Base-by-base conservation (phyloP, 2,113 vertebrate genomes). In the Dasypus novemcinctus region DNA sequence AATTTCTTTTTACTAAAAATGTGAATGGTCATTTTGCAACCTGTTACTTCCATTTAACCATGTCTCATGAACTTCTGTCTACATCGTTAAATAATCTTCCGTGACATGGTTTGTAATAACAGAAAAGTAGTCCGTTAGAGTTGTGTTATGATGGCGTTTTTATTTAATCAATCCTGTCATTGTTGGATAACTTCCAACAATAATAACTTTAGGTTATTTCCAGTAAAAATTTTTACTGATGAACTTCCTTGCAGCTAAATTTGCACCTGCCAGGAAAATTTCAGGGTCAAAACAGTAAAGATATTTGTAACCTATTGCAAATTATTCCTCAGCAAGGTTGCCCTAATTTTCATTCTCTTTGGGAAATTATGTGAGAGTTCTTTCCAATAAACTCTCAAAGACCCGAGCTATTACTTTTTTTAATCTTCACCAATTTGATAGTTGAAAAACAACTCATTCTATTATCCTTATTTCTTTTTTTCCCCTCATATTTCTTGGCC, bases 1-100 rank as follows among this genome's bases (percentile, higher is more conserved):
- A 82, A 72, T 87, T 75, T 29, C 20, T 46, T 63, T 93, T 88
- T 91, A 63, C 11, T 87, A 95, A 90, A 97, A 75, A n/a, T 68
- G 21, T 21, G 17, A 49, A 66, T 8, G 41, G 49, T 49, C 9
- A 68, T 94, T 85, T 93, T 85, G 8, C 18, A 89, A 49, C 6
- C 49, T 94, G 29, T 43, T 92, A n/a, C 68, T 66, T 92, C 78
- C 49, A 46, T 87, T 96, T 86, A 93, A 66, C 29, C 57, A 36
- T 64, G 6, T 91, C 41, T 76, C 75, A 49, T 71, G 33, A 89
- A 79, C 3, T 18, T 57, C 75, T 64, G 75, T 88, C 61, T 85
- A 72, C 38, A 71, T 79, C 64, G 91, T 66, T 80, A 78, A 68
- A 61, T 36, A 64, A 21, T 80, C 29, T 91, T 74, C 63, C 57